These are phyloP conservation scores for Drosophila carrolli DNA, from an alignment of 1,140 invertebrate species.

Conservation along the genomic window DNA sequence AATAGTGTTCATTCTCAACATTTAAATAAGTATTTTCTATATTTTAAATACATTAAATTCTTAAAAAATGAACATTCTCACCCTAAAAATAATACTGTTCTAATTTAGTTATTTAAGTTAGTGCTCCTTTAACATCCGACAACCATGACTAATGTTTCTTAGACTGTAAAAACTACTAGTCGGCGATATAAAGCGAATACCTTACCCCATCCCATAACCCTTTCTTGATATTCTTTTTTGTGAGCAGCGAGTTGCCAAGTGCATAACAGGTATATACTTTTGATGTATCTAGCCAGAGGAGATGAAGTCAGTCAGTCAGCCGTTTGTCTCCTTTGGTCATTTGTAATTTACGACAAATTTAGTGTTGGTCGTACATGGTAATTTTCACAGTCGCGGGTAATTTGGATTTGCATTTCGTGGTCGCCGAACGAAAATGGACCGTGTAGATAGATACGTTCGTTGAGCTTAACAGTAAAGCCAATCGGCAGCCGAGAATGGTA, in stretches of 20 bases:
- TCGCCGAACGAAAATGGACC: conserved; percentile 27
- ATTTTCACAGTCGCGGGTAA: conserved; percentile 31
- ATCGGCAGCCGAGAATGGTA: conserved; percentile 63
- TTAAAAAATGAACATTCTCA: too few species aligned
- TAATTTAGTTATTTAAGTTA: not conserved
- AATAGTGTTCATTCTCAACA: too few species aligned
- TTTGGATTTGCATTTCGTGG: conserved; percentile 44
- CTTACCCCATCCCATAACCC: not conserved
- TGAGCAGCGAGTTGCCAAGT: conserved; percentile 1
- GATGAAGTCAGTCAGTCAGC: too few species aligned
- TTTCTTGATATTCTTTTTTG: conserved; percentile 13
- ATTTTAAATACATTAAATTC: too few species aligned
- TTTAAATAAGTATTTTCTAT: too few species aligned
- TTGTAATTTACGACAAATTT: conserved; percentile 74
- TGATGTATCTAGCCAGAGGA: conserved; percentile 23
- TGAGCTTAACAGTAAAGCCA: conserved; percentile 71
- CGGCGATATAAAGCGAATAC: conserved; percentile 41
- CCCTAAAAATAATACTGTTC: not conserved
- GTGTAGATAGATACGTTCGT: conserved; percentile 29
- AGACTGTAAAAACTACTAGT: not conserved
- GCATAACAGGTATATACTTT: conserved; percentile 27
- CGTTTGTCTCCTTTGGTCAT: conserved; percentile 14
- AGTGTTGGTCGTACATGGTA: conserved; percentile 29
- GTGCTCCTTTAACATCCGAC: not conserved
- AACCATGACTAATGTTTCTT: conserved; percentile 15